These are phyloP conservation scores for Keiferia lycopersicella DNA, from an alignment of 2,888 invertebrate species.

Conservation along the genomic window DNA sequence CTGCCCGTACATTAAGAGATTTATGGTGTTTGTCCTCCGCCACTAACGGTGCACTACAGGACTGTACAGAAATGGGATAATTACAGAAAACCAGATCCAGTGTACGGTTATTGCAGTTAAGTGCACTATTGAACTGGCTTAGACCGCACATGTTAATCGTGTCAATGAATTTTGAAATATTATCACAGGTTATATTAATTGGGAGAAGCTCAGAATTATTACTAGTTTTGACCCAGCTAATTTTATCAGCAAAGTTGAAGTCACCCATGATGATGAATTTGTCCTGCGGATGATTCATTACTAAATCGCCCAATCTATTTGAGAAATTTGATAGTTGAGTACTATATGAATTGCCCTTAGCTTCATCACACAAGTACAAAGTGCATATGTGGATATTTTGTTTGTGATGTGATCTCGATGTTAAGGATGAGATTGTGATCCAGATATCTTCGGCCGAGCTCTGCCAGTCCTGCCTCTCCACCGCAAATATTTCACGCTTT, in stretches of 20 bases:
- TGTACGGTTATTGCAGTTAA: constrained; percentile 4
- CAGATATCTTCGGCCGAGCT: constrained; percentile 5
- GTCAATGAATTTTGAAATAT: background rate
- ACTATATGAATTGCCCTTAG: background rate
- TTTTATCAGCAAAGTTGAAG: constrained; percentile 13
- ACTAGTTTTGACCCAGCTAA: background rate
- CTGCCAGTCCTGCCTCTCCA: constrained; percentile 4
- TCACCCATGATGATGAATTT: constrained; percentile 19
- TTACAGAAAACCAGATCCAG: constrained; percentile 18
- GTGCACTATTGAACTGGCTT: background rate
- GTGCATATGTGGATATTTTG: background rate
- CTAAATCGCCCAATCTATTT: background rate
- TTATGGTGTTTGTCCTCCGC: constrained; percentile 17
- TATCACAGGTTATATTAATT: background rate
- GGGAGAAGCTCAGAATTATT: background rate
- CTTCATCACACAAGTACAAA: constrained; percentile 1
- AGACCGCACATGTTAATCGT: background rate
- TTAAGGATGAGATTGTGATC: background rate
- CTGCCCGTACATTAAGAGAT: background rate
- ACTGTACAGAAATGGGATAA: background rate
- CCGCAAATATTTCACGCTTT: background rate
- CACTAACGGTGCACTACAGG: constrained; percentile 5
- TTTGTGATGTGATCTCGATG: background rate
- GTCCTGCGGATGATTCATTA: background rate
- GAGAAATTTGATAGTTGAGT: background rate